These are phyloP conservation scores for Phorcus lineatus DNA, from an alignment of 2,888 invertebrate species.

Conservation along the genomic window DNA sequence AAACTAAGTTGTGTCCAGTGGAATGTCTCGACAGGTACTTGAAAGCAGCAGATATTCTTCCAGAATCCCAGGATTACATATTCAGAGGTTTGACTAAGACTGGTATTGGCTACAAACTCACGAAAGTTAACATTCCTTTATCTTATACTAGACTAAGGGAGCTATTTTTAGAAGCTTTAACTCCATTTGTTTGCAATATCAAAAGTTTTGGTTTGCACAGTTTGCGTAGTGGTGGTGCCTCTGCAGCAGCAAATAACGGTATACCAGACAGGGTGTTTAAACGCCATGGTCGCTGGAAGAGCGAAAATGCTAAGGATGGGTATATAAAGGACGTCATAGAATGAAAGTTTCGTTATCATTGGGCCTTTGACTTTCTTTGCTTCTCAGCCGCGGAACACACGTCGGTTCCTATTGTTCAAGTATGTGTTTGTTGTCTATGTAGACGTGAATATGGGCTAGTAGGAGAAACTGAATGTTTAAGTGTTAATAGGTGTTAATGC, in stretches of 20 bases:
- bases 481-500: no score
- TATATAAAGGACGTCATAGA: conserved; percentile 1
- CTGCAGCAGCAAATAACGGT: no score
- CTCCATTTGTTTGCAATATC: conserved; percentile 27
- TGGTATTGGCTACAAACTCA: conserved; percentile 2
- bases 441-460: no score
- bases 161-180: conserved; percentile 31
- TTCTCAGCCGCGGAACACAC: neutral
- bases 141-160: no score
- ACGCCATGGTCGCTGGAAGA: conserved; percentile 24
- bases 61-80: no score
- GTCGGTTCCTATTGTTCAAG: no score
- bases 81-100: neutral
- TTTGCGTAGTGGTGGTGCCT: conserved; percentile 29
- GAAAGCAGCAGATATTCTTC: neutral
- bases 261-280: conserved; percentile 32
- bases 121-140: neutral
- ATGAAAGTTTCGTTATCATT: neutral
- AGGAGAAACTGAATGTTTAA: no score
- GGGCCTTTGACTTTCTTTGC: conserved; percentile 1
- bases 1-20: no score
- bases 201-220: conserved; percentile 23
- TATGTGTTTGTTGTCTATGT: no score
- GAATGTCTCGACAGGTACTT: no score
- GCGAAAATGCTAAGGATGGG: conserved; percentile 16